These are phyloP conservation scores for Hipparchia semele DNA, from an alignment of 2,888 invertebrate species.

Conservation along the genomic window DNA sequence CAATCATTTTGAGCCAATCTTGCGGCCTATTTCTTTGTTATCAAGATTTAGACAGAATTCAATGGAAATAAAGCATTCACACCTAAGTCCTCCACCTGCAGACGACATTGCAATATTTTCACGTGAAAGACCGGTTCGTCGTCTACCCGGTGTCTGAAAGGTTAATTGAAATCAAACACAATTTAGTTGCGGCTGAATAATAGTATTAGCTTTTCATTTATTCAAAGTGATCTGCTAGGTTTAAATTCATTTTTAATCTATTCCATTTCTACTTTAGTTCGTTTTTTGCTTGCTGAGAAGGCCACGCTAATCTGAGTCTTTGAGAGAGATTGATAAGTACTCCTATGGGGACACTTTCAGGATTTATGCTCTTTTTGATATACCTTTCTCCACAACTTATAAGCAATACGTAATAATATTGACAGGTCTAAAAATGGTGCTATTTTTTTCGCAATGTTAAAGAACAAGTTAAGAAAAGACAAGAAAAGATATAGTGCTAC, in stretches of 20 bases:
- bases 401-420: too few relatives aligned
- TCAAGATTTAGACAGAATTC: too few relatives aligned
- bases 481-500: too few relatives aligned
- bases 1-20: too few relatives aligned
- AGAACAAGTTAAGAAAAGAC: too few relatives aligned
- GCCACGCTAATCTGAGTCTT: not conserved
- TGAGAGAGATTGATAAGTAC: not conserved
- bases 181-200: conserved; percentile 25
- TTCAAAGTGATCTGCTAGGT: conserved; percentile 16
- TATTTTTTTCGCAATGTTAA: too few relatives aligned
- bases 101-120: conserved; percentile 38
- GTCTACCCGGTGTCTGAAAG: conserved; percentile 53
- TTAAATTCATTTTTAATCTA: conserved; percentile 16
- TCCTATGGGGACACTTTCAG: too few relatives aligned
- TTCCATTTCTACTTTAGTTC: conserved; percentile 10
- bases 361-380: too few relatives aligned
- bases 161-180: conserved; percentile 66
- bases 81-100: conserved; percentile 19
- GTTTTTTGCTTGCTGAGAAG: not conserved
- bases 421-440: too few relatives aligned
- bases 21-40: too few relatives aligned
- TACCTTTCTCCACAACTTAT: too few relatives aligned
- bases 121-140: conserved; percentile 40
- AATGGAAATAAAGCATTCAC: conserved; percentile 2
- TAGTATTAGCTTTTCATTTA: conserved; percentile 26